Percentiles rank a stretch among this genome's conserved stretches.
Conservation (phyloP, 2,113 vertebrate species). For the Lamprotornis superbus region DNA sequence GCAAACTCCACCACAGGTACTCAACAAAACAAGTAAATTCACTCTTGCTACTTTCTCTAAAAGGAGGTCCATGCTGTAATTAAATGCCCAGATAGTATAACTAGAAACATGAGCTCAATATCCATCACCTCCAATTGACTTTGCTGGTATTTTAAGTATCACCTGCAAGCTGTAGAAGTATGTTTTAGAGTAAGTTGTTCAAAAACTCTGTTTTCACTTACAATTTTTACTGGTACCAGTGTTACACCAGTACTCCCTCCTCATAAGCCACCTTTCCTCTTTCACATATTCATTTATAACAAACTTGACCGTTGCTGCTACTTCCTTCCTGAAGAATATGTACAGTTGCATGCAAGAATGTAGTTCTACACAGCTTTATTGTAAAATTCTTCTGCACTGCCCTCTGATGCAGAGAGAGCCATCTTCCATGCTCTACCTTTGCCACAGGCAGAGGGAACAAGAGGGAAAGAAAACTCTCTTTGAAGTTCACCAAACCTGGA, state of each 20-base stretch:
- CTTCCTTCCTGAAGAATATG: neutral
- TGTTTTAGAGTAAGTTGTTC: neutral
- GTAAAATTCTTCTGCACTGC: neutral
- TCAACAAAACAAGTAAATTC: neutral
- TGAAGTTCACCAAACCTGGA: neutral
- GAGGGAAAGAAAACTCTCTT: neutral
- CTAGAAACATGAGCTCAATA: neutral
- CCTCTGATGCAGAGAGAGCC: neutral
- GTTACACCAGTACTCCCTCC: neutral
- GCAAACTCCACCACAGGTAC: neutral
- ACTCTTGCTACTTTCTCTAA: neutral
- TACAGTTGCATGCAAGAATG: neutral
- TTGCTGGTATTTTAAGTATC: neutral
- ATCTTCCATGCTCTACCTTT: neutral
- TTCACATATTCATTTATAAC: neutral
- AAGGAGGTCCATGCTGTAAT: neutral
- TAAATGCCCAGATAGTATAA: neutral
- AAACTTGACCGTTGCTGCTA: neutral
- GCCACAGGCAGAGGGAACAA: neutral
- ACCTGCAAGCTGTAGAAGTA: neutral
- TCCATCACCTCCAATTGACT: neutral
- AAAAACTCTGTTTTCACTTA: neutral
- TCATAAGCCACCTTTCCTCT: neutral
- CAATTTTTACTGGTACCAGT: neutral
- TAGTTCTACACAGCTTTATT: neutral